phyloP scores from a whole-genome alignment of 1,140 invertebrate species.

The Rhyacophila brunnea region DNA sequence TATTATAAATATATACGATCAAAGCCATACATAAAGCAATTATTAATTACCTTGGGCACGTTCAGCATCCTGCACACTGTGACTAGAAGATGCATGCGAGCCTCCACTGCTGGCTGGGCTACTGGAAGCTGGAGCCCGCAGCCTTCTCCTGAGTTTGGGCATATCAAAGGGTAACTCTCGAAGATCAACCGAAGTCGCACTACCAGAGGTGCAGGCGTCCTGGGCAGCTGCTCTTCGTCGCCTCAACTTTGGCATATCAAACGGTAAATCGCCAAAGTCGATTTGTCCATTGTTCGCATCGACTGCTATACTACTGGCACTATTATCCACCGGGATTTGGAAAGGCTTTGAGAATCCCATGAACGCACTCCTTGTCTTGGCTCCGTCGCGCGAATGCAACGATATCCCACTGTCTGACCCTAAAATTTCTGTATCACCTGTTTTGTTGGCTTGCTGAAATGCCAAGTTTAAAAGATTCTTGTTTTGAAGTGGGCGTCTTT shows the following conservation, averaged over 20 bases:
- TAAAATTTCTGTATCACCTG: slow-evolving; percentile 71
- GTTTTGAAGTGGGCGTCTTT: slow-evolving; percentile 68
- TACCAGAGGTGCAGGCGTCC: slow-evolving; percentile 66
- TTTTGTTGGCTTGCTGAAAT: slow-evolving; percentile 57
- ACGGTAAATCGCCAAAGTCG: slow-evolving; percentile 74
- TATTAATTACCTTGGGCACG: slow-evolving; percentile 40
- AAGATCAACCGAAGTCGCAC: slow-evolving; percentile 72
- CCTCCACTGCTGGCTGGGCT: slow-evolving; percentile 57
- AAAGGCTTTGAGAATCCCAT: slow-evolving; percentile 60
- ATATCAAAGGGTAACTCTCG: slow-evolving; percentile 84
- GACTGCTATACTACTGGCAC: slow-evolving; percentile 45
- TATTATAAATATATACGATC: too few species aligned
- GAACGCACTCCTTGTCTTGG: slow-evolving; percentile 62
- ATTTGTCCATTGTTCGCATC: slow-evolving; percentile 49
- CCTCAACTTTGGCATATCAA: slow-evolving; percentile 86
- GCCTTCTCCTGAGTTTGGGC: slow-evolving; percentile 77
- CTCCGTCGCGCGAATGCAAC: slow-evolving; percentile 74
- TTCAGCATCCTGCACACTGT: slow-evolving; percentile 71
- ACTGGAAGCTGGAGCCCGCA: slow-evolving; percentile 56
- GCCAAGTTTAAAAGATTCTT: slow-evolving; percentile 74
- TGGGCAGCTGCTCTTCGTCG: slow-evolving; percentile 62
- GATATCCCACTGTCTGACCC: slow-evolving; percentile 85
- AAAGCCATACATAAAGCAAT: too few species aligned
- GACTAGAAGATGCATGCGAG: slow-evolving; percentile 75
- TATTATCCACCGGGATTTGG: slow-evolving; percentile 48